phyloP scores from a whole-genome alignment of 2,113 vertebrate genomes.

The Elephantulus edwardii region DNA sequence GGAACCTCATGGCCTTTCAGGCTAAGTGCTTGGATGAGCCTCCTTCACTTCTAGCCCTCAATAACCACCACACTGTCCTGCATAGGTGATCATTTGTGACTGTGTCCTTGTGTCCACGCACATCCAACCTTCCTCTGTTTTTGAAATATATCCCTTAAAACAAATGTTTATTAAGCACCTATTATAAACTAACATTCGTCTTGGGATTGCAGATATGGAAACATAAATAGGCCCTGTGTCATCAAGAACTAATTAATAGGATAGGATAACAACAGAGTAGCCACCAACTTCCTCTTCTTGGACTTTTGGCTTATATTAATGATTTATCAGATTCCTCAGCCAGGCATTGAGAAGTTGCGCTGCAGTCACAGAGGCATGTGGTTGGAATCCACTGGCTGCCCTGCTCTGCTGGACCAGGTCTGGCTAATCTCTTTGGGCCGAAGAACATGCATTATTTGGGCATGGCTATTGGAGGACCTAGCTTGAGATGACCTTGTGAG shows the following conservation, averaged over 20 bases:
- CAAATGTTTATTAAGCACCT: not conserved
- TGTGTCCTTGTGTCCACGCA: not conserved
- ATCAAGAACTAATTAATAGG: rapidly evolving
- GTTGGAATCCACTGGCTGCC: no score
- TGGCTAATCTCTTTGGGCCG: no score
- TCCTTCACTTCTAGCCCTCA: rapidly evolving
- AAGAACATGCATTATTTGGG: no score
- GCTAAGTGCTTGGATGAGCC: no score
- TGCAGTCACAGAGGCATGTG: no score
- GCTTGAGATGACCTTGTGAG: no score
- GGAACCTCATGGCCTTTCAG: not conserved
- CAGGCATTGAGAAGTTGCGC: no score
- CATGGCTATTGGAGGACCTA: no score
- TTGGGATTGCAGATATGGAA: not conserved
- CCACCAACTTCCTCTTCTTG: no score
- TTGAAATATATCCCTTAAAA: not conserved
- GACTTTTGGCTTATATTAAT: rapidly evolving
- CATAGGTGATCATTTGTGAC: not conserved
- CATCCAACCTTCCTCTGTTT: not conserved
- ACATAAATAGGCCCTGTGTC: not conserved
- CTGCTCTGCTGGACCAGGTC: no score
- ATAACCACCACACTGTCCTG: not conserved
- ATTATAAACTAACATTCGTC: not conserved
- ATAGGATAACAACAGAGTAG: rapidly evolving
- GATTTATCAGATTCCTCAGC: not conserved